These are phyloP conservation scores for Conomelus anceps DNA, from an alignment of 2,888 invertebrate species.

Conservation along the genomic window DNA sequence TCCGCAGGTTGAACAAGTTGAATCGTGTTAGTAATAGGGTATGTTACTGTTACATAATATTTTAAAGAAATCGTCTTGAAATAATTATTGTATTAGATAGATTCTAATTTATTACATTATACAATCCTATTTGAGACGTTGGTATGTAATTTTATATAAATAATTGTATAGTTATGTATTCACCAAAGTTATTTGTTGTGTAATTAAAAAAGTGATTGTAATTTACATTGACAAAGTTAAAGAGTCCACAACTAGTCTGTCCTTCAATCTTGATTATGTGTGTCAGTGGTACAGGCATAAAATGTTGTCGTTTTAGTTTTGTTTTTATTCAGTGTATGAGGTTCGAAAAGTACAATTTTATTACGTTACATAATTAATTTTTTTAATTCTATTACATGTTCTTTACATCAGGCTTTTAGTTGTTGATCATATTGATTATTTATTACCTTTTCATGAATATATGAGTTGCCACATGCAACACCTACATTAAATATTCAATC, in stretches of 20 bases:
- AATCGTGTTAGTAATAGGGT: not conserved
- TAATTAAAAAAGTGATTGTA: not conserved
- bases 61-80: not conserved
- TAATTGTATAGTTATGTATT: not conserved
- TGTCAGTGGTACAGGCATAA: not conserved
- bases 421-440: too few relatives aligned
- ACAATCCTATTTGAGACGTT: not conserved
- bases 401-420: too few relatives aligned
- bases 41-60: not conserved
- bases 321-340: too few relatives aligned
- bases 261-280: not conserved
- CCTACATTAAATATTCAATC: too few relatives aligned
- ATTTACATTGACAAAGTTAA: not conserved
- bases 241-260: not conserved
- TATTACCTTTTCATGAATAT: too few relatives aligned
- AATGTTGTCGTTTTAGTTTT: too few relatives aligned
- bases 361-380: too few relatives aligned
- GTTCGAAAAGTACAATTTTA: too few relatives aligned
- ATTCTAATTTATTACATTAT: not conserved
- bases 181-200: not conserved
- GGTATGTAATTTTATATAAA: not conserved
- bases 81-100: not conserved
- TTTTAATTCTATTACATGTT: too few relatives aligned
- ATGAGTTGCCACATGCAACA: too few relatives aligned
- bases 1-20: not conserved